Conservation (phyloP, 2,797 vertebrate genomes). For the Alauda arvensis region DNA sequence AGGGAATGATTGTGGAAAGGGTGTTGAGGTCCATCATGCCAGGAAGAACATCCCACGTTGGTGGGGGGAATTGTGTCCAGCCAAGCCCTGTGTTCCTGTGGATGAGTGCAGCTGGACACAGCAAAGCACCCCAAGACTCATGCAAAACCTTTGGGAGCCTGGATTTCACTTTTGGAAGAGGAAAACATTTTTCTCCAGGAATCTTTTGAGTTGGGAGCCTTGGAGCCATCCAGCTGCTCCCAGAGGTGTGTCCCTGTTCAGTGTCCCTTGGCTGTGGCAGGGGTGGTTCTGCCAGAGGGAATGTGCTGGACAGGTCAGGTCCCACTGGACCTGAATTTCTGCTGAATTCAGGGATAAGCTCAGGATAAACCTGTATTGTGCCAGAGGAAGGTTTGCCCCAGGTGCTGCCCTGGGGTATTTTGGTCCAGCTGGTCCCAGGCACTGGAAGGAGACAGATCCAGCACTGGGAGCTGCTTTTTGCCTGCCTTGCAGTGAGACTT, state of each 20-base stretch:
- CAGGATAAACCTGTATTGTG: not conserved
- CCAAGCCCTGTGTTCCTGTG: not conserved
- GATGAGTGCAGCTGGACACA: not conserved
- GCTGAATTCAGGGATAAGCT: not conserved
- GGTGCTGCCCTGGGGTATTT: not conserved
- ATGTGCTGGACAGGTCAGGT: not conserved
- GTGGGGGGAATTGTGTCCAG: not conserved
- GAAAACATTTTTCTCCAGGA: not conserved
- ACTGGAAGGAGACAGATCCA: not conserved
- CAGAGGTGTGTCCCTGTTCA: not conserved
- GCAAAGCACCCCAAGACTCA: not conserved
- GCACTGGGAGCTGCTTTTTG: not conserved
- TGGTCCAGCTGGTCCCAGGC: not conserved
- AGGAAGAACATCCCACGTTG: accelerated
- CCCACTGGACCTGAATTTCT: not conserved
- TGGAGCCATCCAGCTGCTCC: not conserved
- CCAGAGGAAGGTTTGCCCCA: not conserved
- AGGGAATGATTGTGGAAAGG: not conserved
- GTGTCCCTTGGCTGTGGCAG: not conserved
- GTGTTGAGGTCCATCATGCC: accelerated
- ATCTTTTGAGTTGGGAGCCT: not conserved
- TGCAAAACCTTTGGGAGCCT: not conserved
- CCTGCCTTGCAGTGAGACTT: not conserved
- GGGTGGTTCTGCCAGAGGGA: not conserved
- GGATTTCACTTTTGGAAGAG: not conserved